Base-by-base conservation (phyloP, 2,797 vertebrate genomes). In the Sebastes aleutianus region DNA sequence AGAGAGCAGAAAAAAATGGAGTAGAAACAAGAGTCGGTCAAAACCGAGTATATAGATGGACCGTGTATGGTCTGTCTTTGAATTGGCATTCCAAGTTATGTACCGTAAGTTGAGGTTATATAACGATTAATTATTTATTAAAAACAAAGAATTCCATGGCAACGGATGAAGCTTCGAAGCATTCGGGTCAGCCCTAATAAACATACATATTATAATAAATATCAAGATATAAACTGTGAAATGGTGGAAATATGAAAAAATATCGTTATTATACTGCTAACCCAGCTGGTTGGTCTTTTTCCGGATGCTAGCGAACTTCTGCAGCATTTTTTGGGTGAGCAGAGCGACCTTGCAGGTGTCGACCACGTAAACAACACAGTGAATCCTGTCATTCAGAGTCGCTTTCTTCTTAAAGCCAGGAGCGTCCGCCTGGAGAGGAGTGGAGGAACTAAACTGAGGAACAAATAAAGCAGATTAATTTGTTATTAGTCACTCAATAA, bases 331-430 rank as follows among this genome's bases (percentile, higher is more conserved):
- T 4, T 88, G 59, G 6, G 81, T 76, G 43, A 95, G 71, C 16
- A 95, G 32, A 3, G 86, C 91, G 58, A 88, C 67, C 64, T 87
- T 94, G 88, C 87, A 57, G 70, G 87, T 29, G 74, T 96, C 94
- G 0, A 95, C 26, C 2, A 95, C 85, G 50, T 92, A 95, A 7
- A 89, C 92, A 64, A 95, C 83, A 67, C 94, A 94, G 84, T 95
- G 93, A 54, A 95, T 90, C 82, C 0, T 80, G 47, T 96, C 92
- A 39, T 71, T 91, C 67, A 95, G 43, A 9, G 66, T 79, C 3
- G 50, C 74, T 2, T 76, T 11, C 50, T 88, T 89, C 57, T 22
- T 70, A 63, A 70, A 95, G 70, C 80, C 80, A 1, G 74, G 71
- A 22, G 90, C 27, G 1, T 87, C 91, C 0, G 47, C 13, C 32